phyloP scores from a whole-genome alignment of 2,888 invertebrate genomes.

The Busseola fusca region DNA sequence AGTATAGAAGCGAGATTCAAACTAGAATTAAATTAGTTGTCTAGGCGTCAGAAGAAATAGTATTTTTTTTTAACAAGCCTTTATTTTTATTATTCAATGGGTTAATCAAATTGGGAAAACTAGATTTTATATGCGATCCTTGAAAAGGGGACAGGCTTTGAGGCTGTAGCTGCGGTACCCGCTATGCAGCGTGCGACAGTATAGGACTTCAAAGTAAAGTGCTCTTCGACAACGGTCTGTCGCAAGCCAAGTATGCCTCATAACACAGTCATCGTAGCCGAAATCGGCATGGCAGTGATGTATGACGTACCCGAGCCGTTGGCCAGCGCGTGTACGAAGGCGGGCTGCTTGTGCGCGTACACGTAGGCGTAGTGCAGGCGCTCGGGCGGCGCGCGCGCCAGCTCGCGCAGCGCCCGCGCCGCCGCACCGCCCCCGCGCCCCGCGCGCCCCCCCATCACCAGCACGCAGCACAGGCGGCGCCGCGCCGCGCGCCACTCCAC shows the following conservation, averaged over 20 bases:
- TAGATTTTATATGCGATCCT: not conserved
- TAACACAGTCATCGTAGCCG: not conserved
- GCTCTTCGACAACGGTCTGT: not conserved
- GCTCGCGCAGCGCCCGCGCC: conserved; percentile 92
- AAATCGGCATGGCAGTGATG: not conserved
- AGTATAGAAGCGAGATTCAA: not conserved
- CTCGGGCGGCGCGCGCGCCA: conserved; percentile 91
- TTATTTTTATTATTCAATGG: not conserved
- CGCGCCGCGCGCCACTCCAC: conserved; percentile 93
- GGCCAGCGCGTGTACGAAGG: conserved; percentile 93
- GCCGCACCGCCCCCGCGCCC: conserved; percentile 90
- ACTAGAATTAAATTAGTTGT: not conserved
- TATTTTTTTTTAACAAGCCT: too few species aligned
- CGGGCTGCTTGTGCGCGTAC: conserved; percentile 94
- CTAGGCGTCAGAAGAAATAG: not conserved
- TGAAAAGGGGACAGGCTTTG: not conserved
- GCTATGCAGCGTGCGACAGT: not conserved
- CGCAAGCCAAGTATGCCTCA: not conserved
- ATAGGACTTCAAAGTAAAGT: not conserved
- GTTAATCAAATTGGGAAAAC: not conserved
- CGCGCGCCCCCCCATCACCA: conserved; percentile 87
- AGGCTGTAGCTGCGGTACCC: too few species aligned
- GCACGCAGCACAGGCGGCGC: conserved; percentile 94
- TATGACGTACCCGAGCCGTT: conserved; percentile 82
- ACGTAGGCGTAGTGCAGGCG: conserved; percentile 96